These are phyloP conservation scores for Lagocephalus sceleratus DNA, from an alignment of 2,797 vertebrate species.

Conservation along the genomic window DNA sequence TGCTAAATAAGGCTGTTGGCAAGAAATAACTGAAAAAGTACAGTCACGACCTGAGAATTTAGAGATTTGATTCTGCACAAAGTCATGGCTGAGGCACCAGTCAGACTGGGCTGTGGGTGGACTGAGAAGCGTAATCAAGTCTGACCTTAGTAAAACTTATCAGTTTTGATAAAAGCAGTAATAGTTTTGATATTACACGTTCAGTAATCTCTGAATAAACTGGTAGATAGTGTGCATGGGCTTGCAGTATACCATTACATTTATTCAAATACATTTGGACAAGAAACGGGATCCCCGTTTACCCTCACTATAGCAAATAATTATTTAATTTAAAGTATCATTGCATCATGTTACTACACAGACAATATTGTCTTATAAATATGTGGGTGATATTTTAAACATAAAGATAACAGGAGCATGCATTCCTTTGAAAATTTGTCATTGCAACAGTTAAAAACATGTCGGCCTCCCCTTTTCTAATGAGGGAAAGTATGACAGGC, in stretches of 20 bases:
- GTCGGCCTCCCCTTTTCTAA: constrained; percentile 58
- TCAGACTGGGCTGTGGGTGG: constrained; percentile 39
- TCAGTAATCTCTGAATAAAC: too few relatives aligned
- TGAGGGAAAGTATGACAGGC: constrained; percentile 71
- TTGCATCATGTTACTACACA: too few relatives aligned
- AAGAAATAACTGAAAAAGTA: constrained; percentile 34
- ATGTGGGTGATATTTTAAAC: background rate
- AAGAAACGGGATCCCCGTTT: too few relatives aligned
- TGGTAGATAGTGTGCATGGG: too few relatives aligned
- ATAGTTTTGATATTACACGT: too few relatives aligned
- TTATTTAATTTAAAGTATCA: too few relatives aligned
- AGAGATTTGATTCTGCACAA: constrained; percentile 36
- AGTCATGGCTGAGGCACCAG: constrained; percentile 40
- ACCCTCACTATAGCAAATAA: too few relatives aligned
- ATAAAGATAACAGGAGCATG: background rate
- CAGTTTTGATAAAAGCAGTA: background rate
- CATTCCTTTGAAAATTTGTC: constrained; percentile 48
- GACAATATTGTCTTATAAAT: too few relatives aligned
- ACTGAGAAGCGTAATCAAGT: constrained; percentile 36
- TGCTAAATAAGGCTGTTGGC: constrained; percentile 47
- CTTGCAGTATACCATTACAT: too few relatives aligned
- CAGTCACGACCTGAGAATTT: constrained; percentile 54
- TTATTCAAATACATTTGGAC: too few relatives aligned
- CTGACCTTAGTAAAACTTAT: constrained; percentile 8
- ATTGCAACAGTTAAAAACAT: constrained; percentile 53